Percentiles rank a stretch among this genome's conserved stretches.
Conservation (phyloP, 1,140 invertebrate species). For the Fopius arisanus region DNA sequence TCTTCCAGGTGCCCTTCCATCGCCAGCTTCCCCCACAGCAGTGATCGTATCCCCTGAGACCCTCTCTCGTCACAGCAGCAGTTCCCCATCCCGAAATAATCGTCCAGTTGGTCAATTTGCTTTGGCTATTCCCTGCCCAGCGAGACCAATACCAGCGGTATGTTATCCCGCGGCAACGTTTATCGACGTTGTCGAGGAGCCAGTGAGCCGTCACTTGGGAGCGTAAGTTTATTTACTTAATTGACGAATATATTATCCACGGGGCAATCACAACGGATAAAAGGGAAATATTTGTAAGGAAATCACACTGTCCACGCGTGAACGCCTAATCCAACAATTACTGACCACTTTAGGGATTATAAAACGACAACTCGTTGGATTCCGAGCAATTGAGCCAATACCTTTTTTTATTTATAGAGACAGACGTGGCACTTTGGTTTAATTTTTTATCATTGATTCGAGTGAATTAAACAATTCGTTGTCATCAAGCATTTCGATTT, state of each 20-base stretch:
- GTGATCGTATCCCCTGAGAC: conserved; percentile 80
- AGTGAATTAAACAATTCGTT: background rate
- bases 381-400: conserved; percentile 61
- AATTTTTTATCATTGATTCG: conserved; percentile 15
- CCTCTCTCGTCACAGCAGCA: conserved; percentile 69
- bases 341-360: conserved; percentile 30
- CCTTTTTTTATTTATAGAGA: conserved; percentile 47
- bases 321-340: conserved; percentile 15
- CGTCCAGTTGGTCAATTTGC: conserved; percentile 54
- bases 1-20: conserved; percentile 66
- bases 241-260: background rate
- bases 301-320: conserved; percentile 5
- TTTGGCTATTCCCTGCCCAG: conserved; percentile 54
- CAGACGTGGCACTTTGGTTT: conserved; percentile 26
- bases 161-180: conserved; percentile 59
- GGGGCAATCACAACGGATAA: background rate
- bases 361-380: conserved; percentile 40
- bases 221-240: conserved; percentile 48
- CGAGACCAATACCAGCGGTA: conserved; percentile 57
- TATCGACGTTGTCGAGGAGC: conserved; percentile 56
- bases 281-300: background rate
- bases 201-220: conserved; percentile 56
- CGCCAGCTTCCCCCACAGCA: conserved; percentile 74
- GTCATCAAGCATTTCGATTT: background rate
- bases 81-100: conserved; percentile 55